A percentile compares a stretch with the other conserved stretches of the same genome.
phyloP scores from a whole-genome alignment of 1,140 invertebrate genomes.

The Papilio dardanus region DNA sequence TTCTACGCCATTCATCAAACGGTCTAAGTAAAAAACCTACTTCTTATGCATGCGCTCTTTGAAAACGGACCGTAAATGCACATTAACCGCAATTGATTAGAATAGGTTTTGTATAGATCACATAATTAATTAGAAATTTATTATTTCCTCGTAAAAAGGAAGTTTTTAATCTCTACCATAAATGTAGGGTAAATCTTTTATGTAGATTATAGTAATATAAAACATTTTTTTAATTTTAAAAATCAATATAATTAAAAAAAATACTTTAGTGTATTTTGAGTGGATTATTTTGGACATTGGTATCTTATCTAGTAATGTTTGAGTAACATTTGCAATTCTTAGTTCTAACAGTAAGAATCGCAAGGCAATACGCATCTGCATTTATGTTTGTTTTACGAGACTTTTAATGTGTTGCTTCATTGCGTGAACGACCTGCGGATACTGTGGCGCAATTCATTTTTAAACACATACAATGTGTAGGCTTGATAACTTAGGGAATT shows the following conservation, averaged over 20 bases:
- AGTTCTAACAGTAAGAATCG: neutral
- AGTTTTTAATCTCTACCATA: too few species aligned
- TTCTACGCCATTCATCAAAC: neutral
- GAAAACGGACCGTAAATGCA: neutral
- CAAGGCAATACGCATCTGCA: constrained; percentile 6
- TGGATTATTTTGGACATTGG: neutral
- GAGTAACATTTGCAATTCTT: neutral
- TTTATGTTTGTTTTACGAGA: constrained; percentile 21
- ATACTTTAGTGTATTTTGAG: too few species aligned
- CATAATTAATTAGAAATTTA: neutral
- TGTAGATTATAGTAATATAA: too few species aligned
- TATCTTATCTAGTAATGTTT: neutral
- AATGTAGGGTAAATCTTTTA: too few species aligned
- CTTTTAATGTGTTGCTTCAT: constrained; percentile 19
- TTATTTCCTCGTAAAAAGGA: neutral
- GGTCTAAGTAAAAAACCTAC: neutral
- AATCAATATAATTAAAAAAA: too few species aligned
- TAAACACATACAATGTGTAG: constrained; percentile 8
- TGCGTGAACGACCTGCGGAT: constrained; percentile 8
- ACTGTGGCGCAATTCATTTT: constrained; percentile 19
- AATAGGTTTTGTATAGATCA: neutral
- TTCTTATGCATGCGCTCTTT: neutral
- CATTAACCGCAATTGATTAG: neutral
- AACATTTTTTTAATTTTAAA: too few species aligned
- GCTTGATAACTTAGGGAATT: neutral